Base-by-base conservation (phyloP, 2,888 invertebrate species). In the Melieria picta region DNA sequence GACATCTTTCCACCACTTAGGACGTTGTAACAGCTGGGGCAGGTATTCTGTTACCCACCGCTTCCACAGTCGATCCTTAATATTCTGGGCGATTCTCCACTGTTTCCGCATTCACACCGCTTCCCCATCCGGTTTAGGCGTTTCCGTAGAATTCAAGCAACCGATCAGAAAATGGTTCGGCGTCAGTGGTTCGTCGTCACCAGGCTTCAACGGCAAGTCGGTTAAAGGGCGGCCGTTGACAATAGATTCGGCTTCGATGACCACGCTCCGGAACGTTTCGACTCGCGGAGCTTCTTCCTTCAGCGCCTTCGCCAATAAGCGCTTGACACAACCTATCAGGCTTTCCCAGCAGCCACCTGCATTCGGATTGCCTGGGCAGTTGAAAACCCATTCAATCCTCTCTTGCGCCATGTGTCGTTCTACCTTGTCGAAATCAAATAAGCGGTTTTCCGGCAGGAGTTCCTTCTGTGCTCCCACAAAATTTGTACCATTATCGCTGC, bases 281-380 rank as follows among this genome's bases (percentile, higher is more conserved):
- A 77, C 7, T 1, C 72, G 65, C 2, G 75, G 73, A 0, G 73
- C 43, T 43, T 65, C 70, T 30, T 70, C 69, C 0, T 69, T 61
- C 16, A 76, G 60, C 1, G 71, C 69, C 61, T 64, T 66, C 11
- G 55, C 48, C 2, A 75, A 43, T 6, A 74, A 46, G 7, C 45
- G 65, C 9, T 75, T 75, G 3, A 77, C 62, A 11, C 65, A 70
- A 9, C 42, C 45, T 1, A 75, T 68, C 3, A 76, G 56, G 4
- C 73, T 63, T 60, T 76, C 75, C 80, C 79, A 79, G 46, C 76
- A 71, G 0, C 80, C 79, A 7, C 77, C 79, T 66, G 78, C 76
- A 43, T 67, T 69, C 0, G 75, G 73, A 7, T 76, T 75, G 10
- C 9, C 60, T n/a, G 67, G 73, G 43, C 66, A 71, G 56, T 72